Base-by-base conservation (phyloP, 2,888 invertebrate genomes). In the Agonum fuliginosum region DNA sequence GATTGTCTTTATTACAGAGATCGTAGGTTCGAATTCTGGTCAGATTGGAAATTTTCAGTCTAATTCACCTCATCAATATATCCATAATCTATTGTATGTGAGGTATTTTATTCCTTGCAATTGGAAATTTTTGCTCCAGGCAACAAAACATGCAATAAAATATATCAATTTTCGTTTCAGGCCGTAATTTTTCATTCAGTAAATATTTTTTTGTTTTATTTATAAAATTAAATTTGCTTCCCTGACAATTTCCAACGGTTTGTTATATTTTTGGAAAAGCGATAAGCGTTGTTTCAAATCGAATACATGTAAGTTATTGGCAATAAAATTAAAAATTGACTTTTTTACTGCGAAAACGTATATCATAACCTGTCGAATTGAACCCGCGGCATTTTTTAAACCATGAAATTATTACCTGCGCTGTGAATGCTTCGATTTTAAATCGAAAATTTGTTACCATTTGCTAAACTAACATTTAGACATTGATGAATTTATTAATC, bases 291-390 rank as follows among this genome's bases (percentile, higher is more conserved):
- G 17, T 62, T 62, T 30, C 17, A 62, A 30, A 62, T 30, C 58
- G 58, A 62, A 30, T 62, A 62, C 58, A 62, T 30, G 10, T 27
- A 62, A 62, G 58, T 62, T 62, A 62, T 62, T 34, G 58, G 14
- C 58, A 30, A 62, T 62, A 62, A 62, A 62, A 62, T 62, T 62
- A 27, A 62, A 62, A 62, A 62, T n/a, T 30, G 58, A 62, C 58
- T 62, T 62, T 62, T 62, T 62, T 62, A 62, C 20, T 62, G 58
- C 58, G 30, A 62, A 62, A 6, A 5, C 34, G 17, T 62, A 62
- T 17, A 62, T 62, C 58, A 62, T 62, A 12, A 30, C 58, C 27
- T 62, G 34, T 30, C 58, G 30, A 62, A 62, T 62, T 62, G 58
- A 30, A 62, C 58, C 58, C 17, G 27, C 30, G 54, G 58, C 30